Conservation (phyloP, 1,140 invertebrate genomes). For the Brachionus calyciflorus region DNA sequence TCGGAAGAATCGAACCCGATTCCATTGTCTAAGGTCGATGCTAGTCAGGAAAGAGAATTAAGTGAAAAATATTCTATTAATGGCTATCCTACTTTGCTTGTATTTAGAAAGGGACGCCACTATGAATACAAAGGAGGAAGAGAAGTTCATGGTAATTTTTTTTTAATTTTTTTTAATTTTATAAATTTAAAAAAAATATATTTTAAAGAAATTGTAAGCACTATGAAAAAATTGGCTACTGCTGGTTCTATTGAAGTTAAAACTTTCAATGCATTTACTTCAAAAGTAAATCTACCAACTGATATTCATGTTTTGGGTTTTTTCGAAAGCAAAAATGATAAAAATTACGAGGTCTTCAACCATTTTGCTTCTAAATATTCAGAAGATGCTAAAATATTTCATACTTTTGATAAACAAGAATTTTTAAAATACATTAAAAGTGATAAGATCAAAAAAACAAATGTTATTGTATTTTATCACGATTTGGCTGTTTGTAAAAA, state of each 20-base stretch:
- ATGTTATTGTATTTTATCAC: constrained; percentile 31
- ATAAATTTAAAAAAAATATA: neutral
- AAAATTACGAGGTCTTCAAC: constrained; percentile 9
- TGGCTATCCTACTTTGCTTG: constrained; percentile 96
- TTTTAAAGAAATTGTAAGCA: constrained; percentile 1
- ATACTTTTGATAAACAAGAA: neutral
- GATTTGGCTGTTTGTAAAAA: neutral
- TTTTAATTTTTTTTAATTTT: neutral
- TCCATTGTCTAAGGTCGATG: constrained; percentile 93
- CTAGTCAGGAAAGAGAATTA: constrained; percentile 82
- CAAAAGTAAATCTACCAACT: neutral
- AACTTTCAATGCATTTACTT: neutral
- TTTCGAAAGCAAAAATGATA: neutral
- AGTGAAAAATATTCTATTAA: constrained; percentile 80
- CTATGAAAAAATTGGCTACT: constrained; percentile 28
- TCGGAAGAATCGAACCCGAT: constrained; percentile 60
- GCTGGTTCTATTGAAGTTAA: constrained; percentile 22
- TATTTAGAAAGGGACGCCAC: constrained; percentile 77
- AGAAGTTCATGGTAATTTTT: constrained; percentile 8
- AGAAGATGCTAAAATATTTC: constrained; percentile 26
- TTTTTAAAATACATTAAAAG: constrained; percentile 12
- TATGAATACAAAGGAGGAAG: constrained; percentile 42
- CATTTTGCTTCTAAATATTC: constrained; percentile 37
- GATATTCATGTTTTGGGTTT: constrained; percentile 8
- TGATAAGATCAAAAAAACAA: constrained; percentile 14